A percentile compares a stretch with the other conserved stretches of the same genome.
Conservation (phyloP, 2,797 vertebrate genomes). For the Rhinella marina region DNA sequence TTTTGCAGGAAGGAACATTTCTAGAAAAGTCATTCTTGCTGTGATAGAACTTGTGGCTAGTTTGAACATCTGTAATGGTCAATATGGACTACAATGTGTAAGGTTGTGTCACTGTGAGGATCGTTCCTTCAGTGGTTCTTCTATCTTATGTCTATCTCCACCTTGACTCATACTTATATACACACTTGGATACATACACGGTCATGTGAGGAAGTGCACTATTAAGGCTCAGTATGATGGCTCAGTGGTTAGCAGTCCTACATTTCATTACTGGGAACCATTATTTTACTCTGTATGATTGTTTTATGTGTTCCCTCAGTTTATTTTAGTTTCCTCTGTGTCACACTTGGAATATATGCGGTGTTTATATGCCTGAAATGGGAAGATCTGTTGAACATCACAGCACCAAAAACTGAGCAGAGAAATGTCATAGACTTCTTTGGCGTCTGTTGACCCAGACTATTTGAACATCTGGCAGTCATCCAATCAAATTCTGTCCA, state of each 20-base stretch:
- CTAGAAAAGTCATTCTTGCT: too few species aligned
- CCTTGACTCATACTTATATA: not conserved
- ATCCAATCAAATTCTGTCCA: not conserved
- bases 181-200: not conserved
- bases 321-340: not conserved
- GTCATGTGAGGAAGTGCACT: not conserved
- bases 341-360: not conserved
- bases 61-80: too few species aligned
- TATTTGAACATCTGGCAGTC: not conserved
- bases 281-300: not conserved
- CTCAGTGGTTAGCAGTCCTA: not conserved
- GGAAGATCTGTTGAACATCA: not conserved
- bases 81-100: too few species aligned
- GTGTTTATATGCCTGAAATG: not conserved
- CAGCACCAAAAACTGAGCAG: not conserved
- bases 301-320: not conserved
- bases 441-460: not conserved
- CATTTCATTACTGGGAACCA: not conserved
- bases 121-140: too few species aligned
- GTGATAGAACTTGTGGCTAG: too few species aligned
- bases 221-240: not conserved
- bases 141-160: too few species aligned
- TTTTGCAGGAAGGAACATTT: too few species aligned
- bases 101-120: too few species aligned
- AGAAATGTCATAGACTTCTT: not conserved